Percentiles rank a stretch among this genome's conserved stretches.
Evolutionary conservation across 2,888 invertebrate species (phyloP).

Genomic region (Lagria hirta): DNA sequence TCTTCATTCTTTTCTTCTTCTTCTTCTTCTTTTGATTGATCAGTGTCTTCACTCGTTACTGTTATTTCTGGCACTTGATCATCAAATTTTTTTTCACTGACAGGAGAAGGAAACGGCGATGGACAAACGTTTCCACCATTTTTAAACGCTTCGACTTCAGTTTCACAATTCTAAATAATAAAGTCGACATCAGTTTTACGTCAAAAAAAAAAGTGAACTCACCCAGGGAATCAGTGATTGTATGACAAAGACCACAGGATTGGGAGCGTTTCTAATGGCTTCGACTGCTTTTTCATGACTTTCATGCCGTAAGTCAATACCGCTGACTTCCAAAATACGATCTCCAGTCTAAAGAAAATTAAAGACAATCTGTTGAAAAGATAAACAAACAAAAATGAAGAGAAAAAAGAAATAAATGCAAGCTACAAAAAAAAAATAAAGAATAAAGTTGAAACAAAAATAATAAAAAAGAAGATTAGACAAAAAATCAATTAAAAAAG

Average conservation of each 20-base stretch:
- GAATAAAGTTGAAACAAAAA: too few species aligned
- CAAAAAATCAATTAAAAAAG: too few species aligned
- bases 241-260: slow-evolving; percentile 86
- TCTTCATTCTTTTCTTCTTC: not conserved
- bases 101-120: slow-evolving; percentile 36
- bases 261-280: slow-evolving; percentile 87
- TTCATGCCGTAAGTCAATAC: slow-evolving; percentile 83
- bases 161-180: slow-evolving; percentile 13
- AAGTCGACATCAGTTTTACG: not conserved
- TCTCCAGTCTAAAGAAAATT: slow-evolving; percentile 72
- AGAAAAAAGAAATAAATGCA: too few species aligned
- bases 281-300: slow-evolving; percentile 94
- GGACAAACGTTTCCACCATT: slow-evolving; percentile 29
- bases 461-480: too few species aligned
- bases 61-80: slow-evolving; percentile 3
- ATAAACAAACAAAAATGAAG: too few species aligned
- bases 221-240: slow-evolving; percentile 80
- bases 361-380: not conserved
- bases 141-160: slow-evolving; percentile 25
- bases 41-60: slow-evolving; percentile 5
- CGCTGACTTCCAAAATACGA: slow-evolving; percentile 88
- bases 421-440: too few species aligned
- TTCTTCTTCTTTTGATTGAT: slow-evolving; percentile 2
- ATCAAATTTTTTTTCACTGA: slow-evolving; percentile 21
- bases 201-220: slow-evolving; percentile 45